Percentiles rank a stretch among this genome's conserved stretches.
Evolutionary conservation across 2,888 invertebrate species (phyloP).

Genomic region (Ashinkailepas kermadecensis): DNA sequence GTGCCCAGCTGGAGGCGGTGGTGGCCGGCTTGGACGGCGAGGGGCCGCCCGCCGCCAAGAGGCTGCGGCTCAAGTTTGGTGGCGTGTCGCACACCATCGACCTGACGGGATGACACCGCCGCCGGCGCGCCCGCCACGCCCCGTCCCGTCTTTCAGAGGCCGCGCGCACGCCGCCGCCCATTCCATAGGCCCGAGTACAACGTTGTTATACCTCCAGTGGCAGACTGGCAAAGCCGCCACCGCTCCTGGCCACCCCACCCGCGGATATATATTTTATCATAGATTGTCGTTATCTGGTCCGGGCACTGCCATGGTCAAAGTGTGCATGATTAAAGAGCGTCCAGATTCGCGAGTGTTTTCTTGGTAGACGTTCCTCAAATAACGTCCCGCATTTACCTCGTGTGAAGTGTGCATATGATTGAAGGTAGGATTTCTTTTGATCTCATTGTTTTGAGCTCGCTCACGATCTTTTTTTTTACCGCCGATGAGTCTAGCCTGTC

Average conservation of each 20-base stretch:
- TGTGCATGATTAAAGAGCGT: background rate
- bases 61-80: constrained; percentile 17
- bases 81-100: constrained; percentile 20
- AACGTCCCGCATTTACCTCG: background rate
- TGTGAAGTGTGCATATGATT: background rate
- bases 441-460: constrained; percentile 12
- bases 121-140: background rate
- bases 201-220: constrained; percentile 18
- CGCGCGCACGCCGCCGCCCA: constrained; percentile 10
- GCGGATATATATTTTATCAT: background rate
- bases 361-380: constrained; percentile 14
- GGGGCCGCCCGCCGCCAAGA: background rate
- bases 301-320: constrained; percentile 6
- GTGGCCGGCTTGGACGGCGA: background rate
- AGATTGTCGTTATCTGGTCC: background rate
- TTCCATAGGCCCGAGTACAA: constrained; percentile 21
- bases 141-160: constrained; percentile 7
- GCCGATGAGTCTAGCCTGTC: constrained; percentile 1
- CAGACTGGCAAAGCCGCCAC: background rate
- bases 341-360: background rate
- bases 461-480: background rate
- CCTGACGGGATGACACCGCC: constrained; percentile 1
- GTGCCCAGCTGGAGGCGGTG: background rate
- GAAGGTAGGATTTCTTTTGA: background rate
- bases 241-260: background rate